A percentile compares a stretch with the other conserved stretches of the same genome.
Evolutionary conservation across 2,888 invertebrate genomes (phyloP).

Genomic region (Drosophila rellima): DNA sequence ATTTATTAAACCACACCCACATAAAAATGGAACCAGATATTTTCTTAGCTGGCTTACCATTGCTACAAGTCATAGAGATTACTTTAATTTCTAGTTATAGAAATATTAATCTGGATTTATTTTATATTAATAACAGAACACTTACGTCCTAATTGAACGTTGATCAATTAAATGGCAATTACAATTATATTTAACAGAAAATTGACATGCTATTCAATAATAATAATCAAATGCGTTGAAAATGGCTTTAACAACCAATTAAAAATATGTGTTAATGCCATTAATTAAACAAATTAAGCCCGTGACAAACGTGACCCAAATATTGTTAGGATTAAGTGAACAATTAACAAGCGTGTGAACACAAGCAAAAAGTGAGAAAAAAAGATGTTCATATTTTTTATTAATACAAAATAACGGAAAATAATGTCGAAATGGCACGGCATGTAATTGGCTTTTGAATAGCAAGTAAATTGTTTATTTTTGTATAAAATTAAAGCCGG

Average conservation of each 20-base stretch:
- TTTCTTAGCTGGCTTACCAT: neutral
- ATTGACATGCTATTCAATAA: neutral
- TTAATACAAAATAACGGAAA: neutral
- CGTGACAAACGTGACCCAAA: neutral
- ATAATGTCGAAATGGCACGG: neutral
- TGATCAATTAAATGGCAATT: conserved; percentile 33
- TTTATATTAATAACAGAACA: neutral
- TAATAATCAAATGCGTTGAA: conserved; percentile 12
- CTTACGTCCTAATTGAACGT: neutral
- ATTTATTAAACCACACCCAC: conserved; percentile 1
- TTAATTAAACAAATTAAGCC: conserved; percentile 15
- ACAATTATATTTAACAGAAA: conserved; percentile 4
- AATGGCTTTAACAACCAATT: conserved; percentile 20
- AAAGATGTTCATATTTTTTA: neutral
- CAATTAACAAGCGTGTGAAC: conserved; percentile 4
- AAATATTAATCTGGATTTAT: neutral
- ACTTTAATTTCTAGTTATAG: too few relatives aligned
- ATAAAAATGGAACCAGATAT: neutral
- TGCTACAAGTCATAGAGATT: too few relatives aligned
- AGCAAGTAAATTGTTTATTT: neutral
- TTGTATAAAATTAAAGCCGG: neutral
- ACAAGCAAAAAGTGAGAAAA: conserved; percentile 1
- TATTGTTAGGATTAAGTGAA: neutral
- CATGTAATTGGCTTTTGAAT: neutral
- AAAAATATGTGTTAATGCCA: conserved; percentile 20